Base-by-base conservation (phyloP, 2,797 vertebrate genomes). In the Channa striata region DNA sequence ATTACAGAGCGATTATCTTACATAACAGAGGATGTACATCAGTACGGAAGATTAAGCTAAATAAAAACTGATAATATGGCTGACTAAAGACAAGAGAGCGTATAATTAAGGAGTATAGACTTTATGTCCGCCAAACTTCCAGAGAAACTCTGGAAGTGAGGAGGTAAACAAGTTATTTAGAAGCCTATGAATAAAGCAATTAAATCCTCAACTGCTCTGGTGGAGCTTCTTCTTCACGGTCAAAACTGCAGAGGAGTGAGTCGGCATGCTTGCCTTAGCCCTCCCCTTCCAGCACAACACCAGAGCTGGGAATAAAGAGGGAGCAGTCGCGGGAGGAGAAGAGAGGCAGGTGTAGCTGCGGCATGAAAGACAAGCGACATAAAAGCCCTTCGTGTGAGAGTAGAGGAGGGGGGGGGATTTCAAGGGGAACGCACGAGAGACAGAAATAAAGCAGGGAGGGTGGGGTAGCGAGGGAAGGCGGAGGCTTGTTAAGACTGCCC, bases 161-260 rank as follows among this genome's bases (percentile, higher is more conserved):
- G 57, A 61, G 60, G 60, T 80, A 83, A 87, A 82, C 74, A 83
- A 77, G 54, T 30, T 59, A 50, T 74, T 80, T 64, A 70, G 73
- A 51, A 59, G 65, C 52, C 53, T 14, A 59, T 79, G 67, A 74
- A 78, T 62, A 75, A 84, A 82, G 84, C 46, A 70, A 86, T 87
- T 83, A 83, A 86, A 76, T 85, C 75, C 20, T 51, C 68, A 50
- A n/a, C 75, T 78, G 79, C 68, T 80, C 53, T 50, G 13, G 33
- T 77, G 78, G 70, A 84, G 80, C 63, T 23, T 23, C 73, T 74
- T 23, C 73, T 74, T 74, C 77, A 70, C 53, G 71, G 72, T 74
- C 73, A 66, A 62, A 30, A 56, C 49, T 33, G 70, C 51, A 10
- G 71, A 69, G 57, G 46, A 67, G 65, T 37, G 52, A 72, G 58